These are phyloP conservation scores for Cynodonichthys magdalenae DNA, from an alignment of 2,797 vertebrate genomes.

Conservation along the genomic window DNA sequence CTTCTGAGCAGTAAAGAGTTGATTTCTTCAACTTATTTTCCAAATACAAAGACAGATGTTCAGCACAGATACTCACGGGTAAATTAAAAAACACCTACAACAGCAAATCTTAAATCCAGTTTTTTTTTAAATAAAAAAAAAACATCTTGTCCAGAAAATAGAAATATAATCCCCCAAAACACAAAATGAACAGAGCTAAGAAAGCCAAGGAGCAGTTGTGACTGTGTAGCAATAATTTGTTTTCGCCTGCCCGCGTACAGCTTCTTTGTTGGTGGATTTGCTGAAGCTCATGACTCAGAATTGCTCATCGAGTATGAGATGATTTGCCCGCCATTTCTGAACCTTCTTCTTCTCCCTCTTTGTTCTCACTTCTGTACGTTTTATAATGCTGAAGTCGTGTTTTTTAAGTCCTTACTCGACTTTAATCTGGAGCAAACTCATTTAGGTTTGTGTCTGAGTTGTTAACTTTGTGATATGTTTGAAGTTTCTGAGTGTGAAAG, in stretches of 20 bases:
- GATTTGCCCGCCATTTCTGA: slow-evolving; percentile 80
- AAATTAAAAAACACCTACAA: slow-evolving; percentile 57
- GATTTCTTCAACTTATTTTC: slow-evolving; percentile 16
- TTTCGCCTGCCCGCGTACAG: slow-evolving; percentile 66
- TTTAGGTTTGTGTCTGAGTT: background rate
- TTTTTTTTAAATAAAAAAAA: slow-evolving; percentile 24
- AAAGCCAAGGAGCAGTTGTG: slow-evolving; percentile 47
- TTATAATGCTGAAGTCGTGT: slow-evolving; percentile 30
- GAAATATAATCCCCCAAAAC: slow-evolving; percentile 59
- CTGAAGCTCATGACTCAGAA: slow-evolving; percentile 80
- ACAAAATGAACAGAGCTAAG: slow-evolving; percentile 34
- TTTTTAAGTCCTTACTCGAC: slow-evolving; percentile 15
- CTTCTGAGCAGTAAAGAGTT: slow-evolving; percentile 6
- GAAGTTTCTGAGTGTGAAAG: slow-evolving; percentile 20
- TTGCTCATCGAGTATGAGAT: slow-evolving; percentile 81
- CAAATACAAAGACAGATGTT: slow-evolving; percentile 25
- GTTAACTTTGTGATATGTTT: slow-evolving; percentile 25
- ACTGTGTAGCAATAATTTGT: slow-evolving; percentile 65
- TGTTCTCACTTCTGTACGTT: slow-evolving; percentile 63
- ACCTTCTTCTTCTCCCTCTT: slow-evolving; percentile 64
- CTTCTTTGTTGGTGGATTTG: slow-evolving; percentile 72
- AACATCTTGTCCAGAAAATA: slow-evolving; percentile 44
- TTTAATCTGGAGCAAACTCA: background rate
- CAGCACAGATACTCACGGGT: slow-evolving; percentile 58
- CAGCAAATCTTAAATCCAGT: slow-evolving; percentile 61